Conservation (phyloP, 2,888 invertebrate species). For the Venustoraphidia nigricollis region DNA sequence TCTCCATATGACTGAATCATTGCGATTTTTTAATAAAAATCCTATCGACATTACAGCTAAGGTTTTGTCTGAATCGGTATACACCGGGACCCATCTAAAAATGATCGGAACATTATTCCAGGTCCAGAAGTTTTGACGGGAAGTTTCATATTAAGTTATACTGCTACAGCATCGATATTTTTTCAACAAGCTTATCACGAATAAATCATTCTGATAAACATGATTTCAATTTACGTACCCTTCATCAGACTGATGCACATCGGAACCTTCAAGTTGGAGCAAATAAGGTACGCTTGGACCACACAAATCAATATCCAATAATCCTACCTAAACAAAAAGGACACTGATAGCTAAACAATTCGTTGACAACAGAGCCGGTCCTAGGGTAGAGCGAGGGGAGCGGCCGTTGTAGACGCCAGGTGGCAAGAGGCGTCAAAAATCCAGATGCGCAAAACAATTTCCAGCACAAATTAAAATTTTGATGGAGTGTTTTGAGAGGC, state of each 20-base stretch:
- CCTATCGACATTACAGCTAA: slow-evolving; percentile 93
- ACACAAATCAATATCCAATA: slow-evolving; percentile 87
- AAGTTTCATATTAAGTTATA: not conserved
- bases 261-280: slow-evolving; percentile 66
- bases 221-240: slow-evolving; percentile 35
- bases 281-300: slow-evolving; percentile 89
- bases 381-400: no score
- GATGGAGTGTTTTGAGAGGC: no score
- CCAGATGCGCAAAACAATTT: no score
- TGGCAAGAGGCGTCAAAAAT: no score
- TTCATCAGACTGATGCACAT: slow-evolving; percentile 76
- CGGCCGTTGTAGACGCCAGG: no score
- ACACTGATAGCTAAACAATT: not conserved
- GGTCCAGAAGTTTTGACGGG: not conserved
- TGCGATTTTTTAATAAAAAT: slow-evolving; percentile 67
- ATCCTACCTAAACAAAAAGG: slow-evolving; percentile 55
- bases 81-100: slow-evolving; percentile 81
- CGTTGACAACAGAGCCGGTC: no score
- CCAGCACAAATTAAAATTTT: no score
- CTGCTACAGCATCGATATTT: not conserved
- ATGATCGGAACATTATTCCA: slow-evolving; percentile 2
- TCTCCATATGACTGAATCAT: slow-evolving; percentile 88
- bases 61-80: slow-evolving; percentile 60
- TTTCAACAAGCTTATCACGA: no score
- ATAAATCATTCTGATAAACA: no score